Base-by-base conservation (phyloP, 1,140 invertebrate species). In the Sycophila sp. region DNA sequence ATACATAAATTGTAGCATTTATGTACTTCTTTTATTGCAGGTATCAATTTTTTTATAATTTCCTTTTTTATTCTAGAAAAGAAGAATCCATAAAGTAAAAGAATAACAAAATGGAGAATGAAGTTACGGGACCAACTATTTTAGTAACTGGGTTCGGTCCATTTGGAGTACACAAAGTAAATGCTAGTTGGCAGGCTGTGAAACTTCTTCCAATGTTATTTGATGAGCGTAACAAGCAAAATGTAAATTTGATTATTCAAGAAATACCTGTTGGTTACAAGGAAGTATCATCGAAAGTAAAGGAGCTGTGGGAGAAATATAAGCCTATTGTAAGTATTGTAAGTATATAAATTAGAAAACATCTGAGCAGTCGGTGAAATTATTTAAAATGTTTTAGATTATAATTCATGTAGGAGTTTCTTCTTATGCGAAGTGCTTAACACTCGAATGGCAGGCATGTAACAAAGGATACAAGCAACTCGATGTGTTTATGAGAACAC, bases 181-280 rank as follows among this genome's bases (percentile, higher is more conserved):
- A 95, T 80, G 90, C 93, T 1, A 94, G 93, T 78, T 94, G 93
- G 92, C 89, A 92, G 78, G 89, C 91, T 19, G 93, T 93, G 0
- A 90, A 90, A 69, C 68, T 82, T 71, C 75, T 81, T 24, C 70
- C 70, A 67, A 34, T 67, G 10, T 67, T 72, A 45, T 62, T 67
- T 15, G 17, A 24, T 13, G 36, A 15, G 13, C 15, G 11, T 17
- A 55, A 69, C 78, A 77, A 89, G 63, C 80, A 92, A 30, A 73
- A 86, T 47, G 81, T 90, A 17, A 86, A 89, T 70, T 76, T 94
- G 26, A 82, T 92, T 22, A 82, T 83, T 28, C 70, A 89, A 65
- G 87, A 92, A 82, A 86, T 93, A 72, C 90, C 91, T 6, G 92
- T 94, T 24, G 87, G 85, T 6, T 94, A 94, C 78, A 80, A 89